Conservation (phyloP, 2,797 vertebrate genomes). For the Octomys mimax region DNA sequence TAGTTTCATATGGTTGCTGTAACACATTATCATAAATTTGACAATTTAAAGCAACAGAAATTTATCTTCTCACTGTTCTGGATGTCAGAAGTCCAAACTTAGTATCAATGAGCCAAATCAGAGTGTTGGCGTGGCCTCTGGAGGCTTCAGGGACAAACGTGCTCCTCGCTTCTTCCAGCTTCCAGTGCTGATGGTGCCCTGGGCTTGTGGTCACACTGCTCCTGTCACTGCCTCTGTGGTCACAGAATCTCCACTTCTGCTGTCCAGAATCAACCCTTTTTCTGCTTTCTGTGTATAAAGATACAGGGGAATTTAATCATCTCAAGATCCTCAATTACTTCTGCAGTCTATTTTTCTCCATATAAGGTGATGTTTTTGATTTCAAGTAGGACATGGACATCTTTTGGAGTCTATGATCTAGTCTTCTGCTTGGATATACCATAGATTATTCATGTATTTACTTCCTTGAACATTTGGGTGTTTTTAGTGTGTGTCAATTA, state of each 20-base stretch:
- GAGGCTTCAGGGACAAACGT: neutral
- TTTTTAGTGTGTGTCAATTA: constrained; percentile 4
- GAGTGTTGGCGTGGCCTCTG: neutral
- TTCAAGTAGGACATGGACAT: neutral
- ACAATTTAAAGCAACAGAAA: neutral
- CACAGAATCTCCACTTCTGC: neutral
- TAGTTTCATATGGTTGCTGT: neutral
- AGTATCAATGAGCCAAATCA: neutral
- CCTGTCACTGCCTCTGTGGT: neutral
- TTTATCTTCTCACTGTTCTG: neutral
- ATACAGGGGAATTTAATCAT: neutral
- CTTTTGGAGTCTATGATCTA: neutral
- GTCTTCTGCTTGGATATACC: neutral
- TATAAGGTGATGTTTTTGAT: neutral
- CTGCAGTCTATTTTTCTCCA: neutral
- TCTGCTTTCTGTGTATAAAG: neutral
- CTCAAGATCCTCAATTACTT: neutral
- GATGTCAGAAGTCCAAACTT: neutral
- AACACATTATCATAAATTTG: neutral
- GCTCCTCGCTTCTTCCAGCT: neutral
- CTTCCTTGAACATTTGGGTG: neutral
- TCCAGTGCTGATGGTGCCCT: neutral
- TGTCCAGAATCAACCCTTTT: neutral
- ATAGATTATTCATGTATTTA: neutral
- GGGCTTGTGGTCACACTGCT: neutral